Evolutionary conservation across 2,888 invertebrate species (phyloP).

Genomic region (Sympetrum striolatum): DNA sequence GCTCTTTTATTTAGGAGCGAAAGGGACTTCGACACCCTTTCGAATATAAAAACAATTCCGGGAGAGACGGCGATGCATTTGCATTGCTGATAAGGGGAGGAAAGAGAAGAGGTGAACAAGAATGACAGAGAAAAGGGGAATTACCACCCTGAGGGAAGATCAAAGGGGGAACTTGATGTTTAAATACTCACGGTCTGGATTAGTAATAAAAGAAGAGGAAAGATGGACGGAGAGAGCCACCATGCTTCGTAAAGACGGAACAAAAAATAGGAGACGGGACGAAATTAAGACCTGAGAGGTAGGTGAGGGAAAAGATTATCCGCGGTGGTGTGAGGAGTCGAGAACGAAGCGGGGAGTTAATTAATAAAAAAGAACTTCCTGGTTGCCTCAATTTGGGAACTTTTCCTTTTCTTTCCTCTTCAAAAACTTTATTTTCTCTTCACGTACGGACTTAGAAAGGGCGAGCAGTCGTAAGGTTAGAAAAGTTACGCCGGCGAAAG

Average conservation of each 20-base stretch:
- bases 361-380: neutral
- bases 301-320: neutral
- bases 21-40: neutral
- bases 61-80: slow-evolving; percentile 14
- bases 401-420: neutral
- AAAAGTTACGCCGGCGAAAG: neutral
- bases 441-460: too few relatives aligned
- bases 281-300: neutral
- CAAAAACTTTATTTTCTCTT: neutral
- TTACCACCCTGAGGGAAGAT: neutral
- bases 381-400: neutral
- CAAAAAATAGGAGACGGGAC: too few relatives aligned
- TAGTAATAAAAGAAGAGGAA: neutral
- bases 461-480: neutral
- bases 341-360: neutral
- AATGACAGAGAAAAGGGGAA: neutral
- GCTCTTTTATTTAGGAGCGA: neutral
- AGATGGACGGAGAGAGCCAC: neutral
- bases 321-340: neutral
- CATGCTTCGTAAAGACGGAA: too few relatives aligned
- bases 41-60: neutral
- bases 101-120: neutral
- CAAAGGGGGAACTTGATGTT: neutral
- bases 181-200: neutral
- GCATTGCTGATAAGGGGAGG: slow-evolving; percentile 8